These are phyloP conservation scores for Caradrina kadenii DNA, from an alignment of 2,888 invertebrate genomes.

Conservation along the genomic window DNA sequence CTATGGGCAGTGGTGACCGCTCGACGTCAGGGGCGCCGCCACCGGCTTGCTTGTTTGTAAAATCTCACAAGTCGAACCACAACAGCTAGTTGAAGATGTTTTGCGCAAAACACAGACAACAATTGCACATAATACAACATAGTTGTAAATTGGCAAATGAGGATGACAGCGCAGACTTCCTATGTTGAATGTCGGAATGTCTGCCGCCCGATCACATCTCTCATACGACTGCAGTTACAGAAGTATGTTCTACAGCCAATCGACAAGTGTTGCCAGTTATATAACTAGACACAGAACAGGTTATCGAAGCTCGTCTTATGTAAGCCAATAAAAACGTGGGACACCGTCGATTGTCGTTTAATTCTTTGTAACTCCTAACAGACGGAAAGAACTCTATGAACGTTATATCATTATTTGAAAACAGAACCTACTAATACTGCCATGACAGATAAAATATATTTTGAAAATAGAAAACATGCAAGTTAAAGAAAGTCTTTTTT, in stretches of 20 bases:
- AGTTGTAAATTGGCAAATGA: no score
- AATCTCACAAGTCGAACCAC: no score
- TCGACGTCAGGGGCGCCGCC: no score
- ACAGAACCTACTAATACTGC: neutral
- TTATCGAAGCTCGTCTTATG: constrained; percentile 32
- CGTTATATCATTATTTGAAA: neutral
- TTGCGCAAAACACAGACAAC: no score
- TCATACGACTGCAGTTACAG: neutral
- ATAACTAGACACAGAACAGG: constrained; percentile 35
- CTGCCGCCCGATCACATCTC: constrained; percentile 1
- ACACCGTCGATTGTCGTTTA: constrained; percentile 20
- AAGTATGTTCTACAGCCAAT: neutral
- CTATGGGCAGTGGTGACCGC: no score
- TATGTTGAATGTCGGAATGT: neutral
- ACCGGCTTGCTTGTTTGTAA: no score
- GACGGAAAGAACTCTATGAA: neutral
- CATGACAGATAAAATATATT: no score
- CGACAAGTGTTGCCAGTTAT: constrained; percentile 31
- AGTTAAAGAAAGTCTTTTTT: no score
- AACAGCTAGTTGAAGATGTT: no score
- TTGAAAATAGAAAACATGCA: no score
- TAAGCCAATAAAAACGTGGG: constrained; percentile 52
- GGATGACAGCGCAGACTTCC: no score
- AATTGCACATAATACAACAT: no score
- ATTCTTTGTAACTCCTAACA: constrained; percentile 1